These are phyloP conservation scores for Cetoscarus ocellatus DNA, from an alignment of 2,797 vertebrate species.

Conservation along the genomic window DNA sequence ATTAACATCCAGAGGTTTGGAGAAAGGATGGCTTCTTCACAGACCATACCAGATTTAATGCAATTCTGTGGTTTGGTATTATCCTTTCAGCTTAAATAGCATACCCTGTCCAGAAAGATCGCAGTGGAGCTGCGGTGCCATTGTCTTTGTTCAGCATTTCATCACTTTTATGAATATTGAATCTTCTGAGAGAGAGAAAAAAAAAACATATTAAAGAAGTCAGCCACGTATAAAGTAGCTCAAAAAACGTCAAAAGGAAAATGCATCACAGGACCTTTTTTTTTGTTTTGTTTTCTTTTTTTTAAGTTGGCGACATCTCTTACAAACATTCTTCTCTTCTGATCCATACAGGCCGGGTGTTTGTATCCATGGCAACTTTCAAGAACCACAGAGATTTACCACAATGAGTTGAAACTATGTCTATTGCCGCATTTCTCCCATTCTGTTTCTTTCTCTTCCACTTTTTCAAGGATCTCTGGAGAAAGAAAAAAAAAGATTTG, in stretches of 20 bases:
- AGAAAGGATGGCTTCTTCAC: slow-evolving; percentile 66
- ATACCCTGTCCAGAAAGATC: slow-evolving; percentile 48
- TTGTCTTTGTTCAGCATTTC: slow-evolving; percentile 39
- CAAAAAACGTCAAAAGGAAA: slow-evolving; percentile 25
- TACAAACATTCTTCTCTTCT: slow-evolving; percentile 36
- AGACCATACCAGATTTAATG: slow-evolving; percentile 52
- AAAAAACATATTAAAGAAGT: not conserved
- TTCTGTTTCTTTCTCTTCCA: slow-evolving; percentile 47
- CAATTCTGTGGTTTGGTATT: slow-evolving; percentile 48
- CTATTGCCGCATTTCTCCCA: slow-evolving; percentile 59
- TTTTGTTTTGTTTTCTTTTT: no score
- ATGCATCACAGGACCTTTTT: slow-evolving; percentile 19
- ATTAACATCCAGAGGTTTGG: slow-evolving; percentile 75
- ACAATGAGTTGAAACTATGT: slow-evolving; percentile 64
- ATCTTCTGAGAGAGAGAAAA: not conserved
- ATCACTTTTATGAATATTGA: slow-evolving; percentile 20
- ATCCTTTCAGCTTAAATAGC: slow-evolving; percentile 61
- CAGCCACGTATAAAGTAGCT: slow-evolving; percentile 11
- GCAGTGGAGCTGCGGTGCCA: slow-evolving; percentile 24
- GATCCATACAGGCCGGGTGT: slow-evolving; percentile 46
- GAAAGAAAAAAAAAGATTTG: slow-evolving; percentile 58
- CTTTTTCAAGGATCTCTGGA: slow-evolving; percentile 73
- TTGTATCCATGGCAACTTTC: slow-evolving; percentile 78
- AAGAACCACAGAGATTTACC: slow-evolving; percentile 60
- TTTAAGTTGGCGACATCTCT: slow-evolving; percentile 44